Evolutionary conservation across 2,888 invertebrate genomes (phyloP).

Genomic region (Imbricaverruca yamaguchii): DNA sequence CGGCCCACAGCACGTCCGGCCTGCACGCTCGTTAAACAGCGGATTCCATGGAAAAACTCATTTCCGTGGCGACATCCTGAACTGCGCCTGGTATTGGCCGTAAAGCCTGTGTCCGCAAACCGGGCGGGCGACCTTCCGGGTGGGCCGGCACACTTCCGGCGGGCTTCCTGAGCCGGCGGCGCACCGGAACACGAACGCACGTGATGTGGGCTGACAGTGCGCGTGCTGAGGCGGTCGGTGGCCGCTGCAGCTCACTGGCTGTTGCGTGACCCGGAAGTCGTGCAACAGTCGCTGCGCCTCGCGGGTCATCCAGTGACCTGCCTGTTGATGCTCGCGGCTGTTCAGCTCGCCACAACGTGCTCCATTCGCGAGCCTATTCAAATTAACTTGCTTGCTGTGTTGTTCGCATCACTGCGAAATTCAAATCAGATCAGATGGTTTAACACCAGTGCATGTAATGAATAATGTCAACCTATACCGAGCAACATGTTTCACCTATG

Average conservation of each 20-base stretch:
- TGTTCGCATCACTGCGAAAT: no score
- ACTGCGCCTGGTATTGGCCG: neutral
- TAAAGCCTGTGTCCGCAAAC: neutral
- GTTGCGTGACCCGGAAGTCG: constrained; percentile 2
- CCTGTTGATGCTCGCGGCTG: no score
- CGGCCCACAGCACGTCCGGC: neutral
- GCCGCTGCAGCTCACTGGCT: neutral
- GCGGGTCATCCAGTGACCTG: neutral
- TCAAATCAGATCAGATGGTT: no score
- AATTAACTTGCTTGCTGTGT: no score
- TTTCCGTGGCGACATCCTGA: neutral
- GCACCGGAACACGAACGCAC: neutral
- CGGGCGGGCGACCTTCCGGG: neutral
- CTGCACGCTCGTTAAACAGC: neutral
- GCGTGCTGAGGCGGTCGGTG: neutral
- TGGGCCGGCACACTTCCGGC: neutral
- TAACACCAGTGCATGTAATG: no score
- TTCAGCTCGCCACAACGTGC: no score
- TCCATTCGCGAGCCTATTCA: no score
- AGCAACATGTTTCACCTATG: no score
- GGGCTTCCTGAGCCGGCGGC: neutral
- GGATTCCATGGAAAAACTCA: constrained; percentile 19
- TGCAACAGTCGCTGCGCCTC: neutral
- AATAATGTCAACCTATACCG: no score
- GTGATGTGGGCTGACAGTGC: neutral